Conservation (phyloP, 1,140 invertebrate species). For the Sarcophaga peregrina region DNA sequence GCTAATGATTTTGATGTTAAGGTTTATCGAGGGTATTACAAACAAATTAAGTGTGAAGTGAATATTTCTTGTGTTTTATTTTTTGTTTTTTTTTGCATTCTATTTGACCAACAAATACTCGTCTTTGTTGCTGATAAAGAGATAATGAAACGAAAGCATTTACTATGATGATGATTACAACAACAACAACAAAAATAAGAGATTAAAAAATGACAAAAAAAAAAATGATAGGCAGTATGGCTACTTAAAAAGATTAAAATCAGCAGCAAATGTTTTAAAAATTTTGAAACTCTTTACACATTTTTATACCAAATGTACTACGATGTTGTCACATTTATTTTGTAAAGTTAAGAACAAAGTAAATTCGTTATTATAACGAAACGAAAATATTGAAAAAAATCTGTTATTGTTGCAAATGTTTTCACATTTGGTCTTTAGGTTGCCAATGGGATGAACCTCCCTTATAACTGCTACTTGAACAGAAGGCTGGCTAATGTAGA, state of each 20-base stretch:
- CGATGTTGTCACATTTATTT: too few relatives aligned
- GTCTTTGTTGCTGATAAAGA: not conserved
- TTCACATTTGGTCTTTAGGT: not conserved
- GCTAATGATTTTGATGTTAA: not conserved
- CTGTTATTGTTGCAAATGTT: slow-evolving; percentile 20
- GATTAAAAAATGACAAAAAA: not conserved
- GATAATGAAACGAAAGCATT: slow-evolving; percentile 8
- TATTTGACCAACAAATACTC: slow-evolving; percentile 13
- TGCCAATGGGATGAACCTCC: not conserved
- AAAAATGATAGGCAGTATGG: not conserved
- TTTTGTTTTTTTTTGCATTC: not conserved
- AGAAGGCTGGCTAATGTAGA: slow-evolving; percentile 35
- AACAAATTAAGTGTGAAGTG: slow-evolving; percentile 39
- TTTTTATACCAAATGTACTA: not conserved
- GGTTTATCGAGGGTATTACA: slow-evolving; percentile 20
- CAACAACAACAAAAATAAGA: not conserved
- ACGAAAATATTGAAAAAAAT: not conserved
- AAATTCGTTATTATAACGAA: not conserved
- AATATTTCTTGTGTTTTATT: not conserved
- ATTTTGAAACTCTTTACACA: not conserved
- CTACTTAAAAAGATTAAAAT: slow-evolving; percentile 42
- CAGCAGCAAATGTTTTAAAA: slow-evolving; percentile 38
- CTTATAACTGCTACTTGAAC: not conserved
- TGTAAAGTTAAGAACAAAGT: too few relatives aligned
- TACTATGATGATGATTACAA: not conserved